These are phyloP conservation scores for Papilio demoleus DNA, from an alignment of 2,888 invertebrate genomes.

Conservation along the genomic window DNA sequence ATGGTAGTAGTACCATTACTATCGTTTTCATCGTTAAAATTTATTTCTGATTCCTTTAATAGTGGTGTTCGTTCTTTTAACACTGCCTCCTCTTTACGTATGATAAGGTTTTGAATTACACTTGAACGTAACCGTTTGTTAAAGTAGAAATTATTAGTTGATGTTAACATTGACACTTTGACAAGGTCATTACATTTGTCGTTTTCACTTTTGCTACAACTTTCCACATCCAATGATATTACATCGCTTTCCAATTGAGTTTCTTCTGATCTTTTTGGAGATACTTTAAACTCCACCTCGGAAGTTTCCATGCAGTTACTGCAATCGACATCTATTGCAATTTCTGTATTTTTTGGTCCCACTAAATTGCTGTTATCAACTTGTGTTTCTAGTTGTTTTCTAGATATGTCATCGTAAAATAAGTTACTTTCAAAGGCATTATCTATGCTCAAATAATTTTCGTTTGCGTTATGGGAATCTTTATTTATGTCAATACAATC, in stretches of 20 bases:
- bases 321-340: neutral
- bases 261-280: slow-evolving; percentile 1
- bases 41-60: slow-evolving; percentile 23
- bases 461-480: neutral
- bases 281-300: neutral
- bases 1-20: neutral
- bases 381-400: slow-evolving; percentile 5
- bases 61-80: slow-evolving; percentile 31
- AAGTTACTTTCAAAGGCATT: slow-evolving; percentile 11
- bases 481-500: neutral
- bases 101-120: slow-evolving; percentile 66
- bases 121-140: slow-evolving; percentile 67
- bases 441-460: slow-evolving; percentile 2
- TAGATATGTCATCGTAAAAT: neutral
- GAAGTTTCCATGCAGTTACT: slow-evolving; percentile 5
- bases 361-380: neutral
- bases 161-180: neutral
- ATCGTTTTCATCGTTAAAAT: neutral
- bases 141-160: slow-evolving; percentile 40
- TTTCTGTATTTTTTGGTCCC: neutral
- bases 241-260: neutral
- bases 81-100: slow-evolving; percentile 54
- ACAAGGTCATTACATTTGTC: neutral
- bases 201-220: slow-evolving; percentile 2
- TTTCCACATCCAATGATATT: neutral